Base-by-base conservation (phyloP, 2,888 invertebrate genomes). In the Dasypogon diadema region DNA sequence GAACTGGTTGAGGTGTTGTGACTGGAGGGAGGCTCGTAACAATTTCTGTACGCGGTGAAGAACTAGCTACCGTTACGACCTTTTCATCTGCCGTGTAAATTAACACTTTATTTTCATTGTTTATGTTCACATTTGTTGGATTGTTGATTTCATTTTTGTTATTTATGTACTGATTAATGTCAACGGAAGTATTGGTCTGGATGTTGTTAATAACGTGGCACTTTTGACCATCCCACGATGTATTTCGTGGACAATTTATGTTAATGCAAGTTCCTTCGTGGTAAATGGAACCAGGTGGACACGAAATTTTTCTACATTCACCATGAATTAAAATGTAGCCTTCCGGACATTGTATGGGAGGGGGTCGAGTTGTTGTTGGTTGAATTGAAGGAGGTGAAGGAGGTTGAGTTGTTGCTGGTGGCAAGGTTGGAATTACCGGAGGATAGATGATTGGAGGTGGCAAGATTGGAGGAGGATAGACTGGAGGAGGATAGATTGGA, bases 91-190 rank as follows among this genome's bases (percentile, higher is more conserved):
- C 65, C 1, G 65, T 65, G 14, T 65, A 65, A 2, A 65, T 48
- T n/a, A 14, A 46, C 2, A 65, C 65, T 12, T 18, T 65, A 10
- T 65, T 65, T 2, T 65, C 48, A 6, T 65, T 65, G n/a, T 65
- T 48, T 3, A 65, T 14, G 12, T 65, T 65, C 4, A 65, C 65
- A 65, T 65, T 65, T 8, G 65, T 65, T n/a, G 65, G 65, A 46
- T 46, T 65, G 22, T 10, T 65, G 22, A 65, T 65, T n/a, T 18
- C 48, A 10, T 65, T 65, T 10, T 46, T 14, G 12, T 65, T 65
- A 37, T 48, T 65, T n/a, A 65, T 65, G 24, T 14, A 48, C 10
- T 65, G 65, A 8, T 65, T 65, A 14, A 65, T 48, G 14, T 65
- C 65, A 18, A 65, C 24, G 12, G 42, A 46, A 10, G 65, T 16